Base-by-base conservation (phyloP, 1,140 invertebrate genomes). In the Drosophila leontia region DNA sequence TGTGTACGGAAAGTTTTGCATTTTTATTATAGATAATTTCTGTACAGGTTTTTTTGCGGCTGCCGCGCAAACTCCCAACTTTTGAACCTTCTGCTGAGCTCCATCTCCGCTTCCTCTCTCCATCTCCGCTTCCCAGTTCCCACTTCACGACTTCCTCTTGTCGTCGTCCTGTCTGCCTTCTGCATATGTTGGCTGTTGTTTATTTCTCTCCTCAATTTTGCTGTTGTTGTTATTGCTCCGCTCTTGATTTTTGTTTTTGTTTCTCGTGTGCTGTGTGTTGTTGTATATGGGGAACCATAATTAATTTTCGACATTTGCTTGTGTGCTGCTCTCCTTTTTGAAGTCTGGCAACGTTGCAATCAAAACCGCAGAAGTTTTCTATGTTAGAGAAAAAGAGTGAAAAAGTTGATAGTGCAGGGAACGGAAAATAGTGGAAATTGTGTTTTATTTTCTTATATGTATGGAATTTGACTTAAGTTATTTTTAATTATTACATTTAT, bases 11-110 rank as follows among this genome's bases (percentile, higher is more conserved):
- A 90, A 90, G 81, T 90, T 88, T 88, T 88, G 85, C 84, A 88
- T 88, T 90, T 88, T 88, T 88, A 88, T 88, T 88, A 88, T 88
- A 88, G 84, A 88, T 88, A 88, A 88, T 88, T 90, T 90, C 81
- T 88, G 78, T 90, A 88, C 84, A 88, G 84, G 85, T 88, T 88
- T 88, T 83, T 88, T 82, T 87, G 82, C 76, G 75, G 75, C 75
- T 81, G 78, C 78, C 85, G 84, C 84, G 84, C 84, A 88, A 90
- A 90, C 84, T 88, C 84, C 83, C 85, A 84, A 87, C 80, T 78
- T 65, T 65, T 62, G 57, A 77, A 69, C 71, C 71, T 86, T 78
- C 67, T 80, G 67, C 8, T 62, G 62, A 34, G 57, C 69, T 47
- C 19, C 51, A 51, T 60, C 39, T 34, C 48, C 32, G 50, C 63